Evolutionary conservation across 30 jellyfish, hydroid and myxozoan genomes (phyloP).

Genomic region (Aurelia sp.): DNA sequence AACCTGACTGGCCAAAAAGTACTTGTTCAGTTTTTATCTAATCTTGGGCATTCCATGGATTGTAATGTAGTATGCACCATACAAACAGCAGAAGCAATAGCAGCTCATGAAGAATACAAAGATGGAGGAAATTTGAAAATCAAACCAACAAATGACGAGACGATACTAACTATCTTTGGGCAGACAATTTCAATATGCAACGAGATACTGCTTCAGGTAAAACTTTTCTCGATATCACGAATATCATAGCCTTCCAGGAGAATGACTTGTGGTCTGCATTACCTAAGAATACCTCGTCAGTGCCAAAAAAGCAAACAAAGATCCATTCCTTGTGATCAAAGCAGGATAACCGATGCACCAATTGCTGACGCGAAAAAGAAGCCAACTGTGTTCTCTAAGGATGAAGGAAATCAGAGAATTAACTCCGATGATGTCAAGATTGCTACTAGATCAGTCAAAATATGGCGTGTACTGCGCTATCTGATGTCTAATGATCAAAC

Average conservation of each 20-base stretch:
- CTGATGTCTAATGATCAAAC: no score
- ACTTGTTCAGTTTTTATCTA: slow-evolving; percentile 6
- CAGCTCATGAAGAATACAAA: slow-evolving; percentile 15
- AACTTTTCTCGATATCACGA: slow-evolving; percentile 38
- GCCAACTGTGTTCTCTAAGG: slow-evolving; percentile 11
- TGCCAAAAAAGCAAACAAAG: slow-evolving; percentile 23
- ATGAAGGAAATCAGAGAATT: slow-evolving; percentile 2
- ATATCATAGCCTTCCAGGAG: slow-evolving; percentile 24
- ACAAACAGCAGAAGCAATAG: slow-evolving; percentile 57
- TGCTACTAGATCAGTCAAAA: neutral
- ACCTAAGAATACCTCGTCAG: slow-evolving; percentile 14
- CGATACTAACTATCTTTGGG: slow-evolving; percentile 42
- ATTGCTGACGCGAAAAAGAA: neutral
- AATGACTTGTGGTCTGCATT: slow-evolving; percentile 24
- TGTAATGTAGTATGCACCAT: slow-evolving; percentile 36
- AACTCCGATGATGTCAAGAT: slow-evolving; percentile 24
- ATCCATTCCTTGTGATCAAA: slow-evolving; percentile 17
- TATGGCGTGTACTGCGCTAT: slow-evolving; percentile 4
- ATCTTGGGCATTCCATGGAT: slow-evolving; percentile 65
- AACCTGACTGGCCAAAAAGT: slow-evolving; percentile 35
- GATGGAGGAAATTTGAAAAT: neutral
- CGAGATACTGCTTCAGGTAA: slow-evolving; percentile 37
- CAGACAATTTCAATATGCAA: slow-evolving; percentile 51
- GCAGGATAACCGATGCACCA: slow-evolving; percentile 14
- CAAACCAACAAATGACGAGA: slow-evolving; percentile 28